phyloP scores from a whole-genome alignment of 2,113 vertebrate species.

The Pomatorhinus ruficollis region DNA sequence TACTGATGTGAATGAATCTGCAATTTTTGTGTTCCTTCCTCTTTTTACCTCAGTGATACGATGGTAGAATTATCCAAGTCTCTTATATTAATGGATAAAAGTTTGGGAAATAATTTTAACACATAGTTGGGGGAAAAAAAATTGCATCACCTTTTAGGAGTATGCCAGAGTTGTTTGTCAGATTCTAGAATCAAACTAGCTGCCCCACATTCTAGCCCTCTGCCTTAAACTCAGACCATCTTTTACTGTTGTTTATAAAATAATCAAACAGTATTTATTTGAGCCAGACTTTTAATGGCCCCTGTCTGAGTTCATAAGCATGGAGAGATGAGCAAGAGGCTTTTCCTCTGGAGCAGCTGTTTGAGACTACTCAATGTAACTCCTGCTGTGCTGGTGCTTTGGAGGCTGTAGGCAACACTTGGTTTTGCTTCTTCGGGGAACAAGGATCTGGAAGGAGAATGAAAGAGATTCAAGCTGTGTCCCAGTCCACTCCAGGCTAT shows the following conservation, averaged over 20 bases:
- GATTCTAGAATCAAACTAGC: neutral
- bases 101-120: neutral
- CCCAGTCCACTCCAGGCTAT: neutral
- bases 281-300: neutral
- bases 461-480: neutral
- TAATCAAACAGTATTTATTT: constrained; percentile 19
- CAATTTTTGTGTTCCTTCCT: neutral
- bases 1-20: neutral
- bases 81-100: neutral
- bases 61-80: neutral
- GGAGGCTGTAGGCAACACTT: neutral
- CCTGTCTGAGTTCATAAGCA: neutral
- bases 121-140: neutral
- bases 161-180: neutral
- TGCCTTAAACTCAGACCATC: neutral
- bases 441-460: neutral
- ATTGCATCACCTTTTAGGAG: neutral
- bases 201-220: neutral
- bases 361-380: neutral
- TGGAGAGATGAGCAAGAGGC: neutral
- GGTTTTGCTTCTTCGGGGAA: neutral
- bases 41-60: neutral
- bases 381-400: neutral
- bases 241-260: constrained; percentile 16
- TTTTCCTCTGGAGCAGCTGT: neutral